These are phyloP conservation scores for Exocentrus adspersus DNA, from an alignment of 2,888 invertebrate species.

Conservation along the genomic window DNA sequence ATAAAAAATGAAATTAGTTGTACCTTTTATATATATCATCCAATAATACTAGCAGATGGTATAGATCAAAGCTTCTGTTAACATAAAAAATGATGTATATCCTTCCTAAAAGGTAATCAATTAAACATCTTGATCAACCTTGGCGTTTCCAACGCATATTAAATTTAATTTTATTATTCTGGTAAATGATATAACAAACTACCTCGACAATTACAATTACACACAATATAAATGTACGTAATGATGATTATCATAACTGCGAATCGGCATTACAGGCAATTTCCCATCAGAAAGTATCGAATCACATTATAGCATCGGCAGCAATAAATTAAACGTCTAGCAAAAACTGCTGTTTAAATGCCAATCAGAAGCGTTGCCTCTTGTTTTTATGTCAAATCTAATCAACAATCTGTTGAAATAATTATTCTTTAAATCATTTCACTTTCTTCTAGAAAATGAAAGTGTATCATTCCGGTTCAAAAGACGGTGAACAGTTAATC, in stretches of 20 bases:
- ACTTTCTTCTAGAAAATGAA: conserved; percentile 3
- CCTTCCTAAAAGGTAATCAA: no score
- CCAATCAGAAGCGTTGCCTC: background rate
- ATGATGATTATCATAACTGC: background rate
- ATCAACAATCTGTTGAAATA: background rate
- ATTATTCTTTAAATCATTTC: background rate
- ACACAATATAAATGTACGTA: background rate
- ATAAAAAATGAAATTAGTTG: no score
- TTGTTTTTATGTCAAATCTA: background rate
- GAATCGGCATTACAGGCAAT: background rate
- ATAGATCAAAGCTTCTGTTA: no score
- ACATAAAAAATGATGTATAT: no score
- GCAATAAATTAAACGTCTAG: background rate
- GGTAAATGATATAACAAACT: background rate
- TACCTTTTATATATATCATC: no score
- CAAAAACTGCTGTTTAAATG: background rate
- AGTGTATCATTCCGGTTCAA: background rate
- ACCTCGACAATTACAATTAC: background rate
- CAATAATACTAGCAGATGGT: no score
- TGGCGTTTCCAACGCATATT: no score
- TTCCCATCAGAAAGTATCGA: background rate
- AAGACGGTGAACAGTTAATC: background rate
- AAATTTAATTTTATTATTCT: background rate
- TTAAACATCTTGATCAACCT: no score
- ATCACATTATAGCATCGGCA: background rate